Evolutionary conservation across 2,888 invertebrate genomes (phyloP).

Genomic region (Nipponacmea schrenckii): DNA sequence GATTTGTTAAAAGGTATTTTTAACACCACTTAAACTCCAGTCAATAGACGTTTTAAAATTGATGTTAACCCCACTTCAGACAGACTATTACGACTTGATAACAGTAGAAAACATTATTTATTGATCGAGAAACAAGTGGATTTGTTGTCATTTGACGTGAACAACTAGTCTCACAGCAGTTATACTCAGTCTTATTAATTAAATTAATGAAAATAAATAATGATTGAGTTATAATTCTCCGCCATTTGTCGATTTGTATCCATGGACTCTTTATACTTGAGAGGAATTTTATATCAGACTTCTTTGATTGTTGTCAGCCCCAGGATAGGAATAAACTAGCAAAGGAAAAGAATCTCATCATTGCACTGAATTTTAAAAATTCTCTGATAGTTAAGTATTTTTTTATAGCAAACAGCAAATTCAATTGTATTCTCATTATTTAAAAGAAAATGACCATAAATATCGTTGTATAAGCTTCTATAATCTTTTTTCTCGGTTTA

Average conservation of each 20-base stretch:
- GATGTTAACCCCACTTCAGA: background rate
- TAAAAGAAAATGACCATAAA: no score
- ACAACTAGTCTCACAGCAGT: background rate
- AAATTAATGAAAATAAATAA: slow-evolving; percentile 7
- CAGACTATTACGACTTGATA: background rate
- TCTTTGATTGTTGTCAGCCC: background rate
- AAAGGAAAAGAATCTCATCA: no score
- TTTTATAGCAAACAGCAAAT: no score
- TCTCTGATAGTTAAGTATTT: no score
- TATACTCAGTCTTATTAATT: background rate
- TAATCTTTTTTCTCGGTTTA: no score
- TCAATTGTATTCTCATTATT: no score
- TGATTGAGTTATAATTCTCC: background rate
- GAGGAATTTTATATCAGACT: background rate
- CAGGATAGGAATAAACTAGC: no score
- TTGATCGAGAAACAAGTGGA: slow-evolving; percentile 1
- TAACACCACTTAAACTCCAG: no score
- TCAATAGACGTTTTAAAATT: background rate
- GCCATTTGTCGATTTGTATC: background rate
- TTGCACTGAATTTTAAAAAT: no score
- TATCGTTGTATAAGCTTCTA: no score
- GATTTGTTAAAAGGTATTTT: no score
- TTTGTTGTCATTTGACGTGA: background rate
- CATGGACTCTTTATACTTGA: background rate
- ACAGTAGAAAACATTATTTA: background rate